Evolutionary conservation across 2,888 invertebrate genomes (phyloP), one percentile per base, ranked within the genome.

Genomic region (Blastobasis adustella): DNA sequence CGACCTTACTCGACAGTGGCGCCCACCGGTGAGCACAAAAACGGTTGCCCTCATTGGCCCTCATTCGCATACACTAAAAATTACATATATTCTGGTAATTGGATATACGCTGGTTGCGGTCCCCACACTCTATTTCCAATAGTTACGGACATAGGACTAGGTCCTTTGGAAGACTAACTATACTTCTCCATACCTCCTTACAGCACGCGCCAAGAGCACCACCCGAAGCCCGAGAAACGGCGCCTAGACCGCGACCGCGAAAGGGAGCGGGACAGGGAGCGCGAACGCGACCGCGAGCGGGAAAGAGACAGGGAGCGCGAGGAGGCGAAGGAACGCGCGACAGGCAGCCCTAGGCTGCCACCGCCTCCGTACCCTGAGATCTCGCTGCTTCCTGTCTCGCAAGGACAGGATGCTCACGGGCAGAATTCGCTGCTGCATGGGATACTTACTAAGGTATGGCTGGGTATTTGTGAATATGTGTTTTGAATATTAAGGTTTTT

Each of bases 341-440:
- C 86, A 0, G 74, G 82, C 0, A 79, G 79, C 48, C 81, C 88
- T 6, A 67, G 86, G 37, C 78, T 90, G 50, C 90, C 92, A 6
- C 92, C 93, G 5, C 93, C 92, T 47, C 93, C 91, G 49, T 94
- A 94, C 82, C 94, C 94, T 0, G 95, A 95, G 79, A 94, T 95
- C 47, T 95, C 94, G 3, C 87, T 95, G 23, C 92, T 94, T 68
- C 94, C 95, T 0, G 94, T 95, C 51, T 83, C 74, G 5, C 81
- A 85, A 5, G 61, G 75, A 66, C 76, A 79, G 57, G 82, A 82
- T 0, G 65, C 67, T 0, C 46, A 58, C 41, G 67, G 90, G 55
- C 90, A 91, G 61, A 91, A 91, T 54, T 94, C 94, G 0, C 79
- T 95, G 49, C 89, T 95, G 4, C 95, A 95, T 68, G 94, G 94